Percentiles rank a stretch among this genome's conserved stretches.
phyloP scores from a whole-genome alignment of 92 coral and sea anemone genomes.

The Actinostola sp. region DNA sequence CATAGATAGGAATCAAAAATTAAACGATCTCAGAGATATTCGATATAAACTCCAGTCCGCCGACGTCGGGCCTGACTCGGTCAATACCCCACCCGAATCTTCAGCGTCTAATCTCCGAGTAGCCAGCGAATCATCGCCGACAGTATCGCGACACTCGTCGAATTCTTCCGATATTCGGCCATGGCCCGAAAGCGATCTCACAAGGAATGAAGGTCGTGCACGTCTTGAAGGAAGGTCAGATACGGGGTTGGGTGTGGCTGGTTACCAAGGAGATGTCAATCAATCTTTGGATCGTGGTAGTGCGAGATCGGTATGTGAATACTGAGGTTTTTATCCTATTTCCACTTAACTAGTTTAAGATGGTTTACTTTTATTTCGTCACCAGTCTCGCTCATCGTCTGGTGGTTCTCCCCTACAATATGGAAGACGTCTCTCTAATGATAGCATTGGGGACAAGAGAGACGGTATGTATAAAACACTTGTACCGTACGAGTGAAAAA shows the following conservation, averaged over 20 bases:
- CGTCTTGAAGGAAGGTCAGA: conserved; percentile 31
- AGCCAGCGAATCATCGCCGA: conserved; percentile 24
- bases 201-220: conserved; percentile 6
- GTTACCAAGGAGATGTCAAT: conserved; percentile 39
- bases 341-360: no score
- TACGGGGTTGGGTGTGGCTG: not conserved
- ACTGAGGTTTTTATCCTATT: no score
- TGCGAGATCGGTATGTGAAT: conserved; percentile 27
- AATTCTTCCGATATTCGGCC: conserved; percentile 29
- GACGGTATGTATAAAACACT: no score
- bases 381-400: conserved; percentile 13
- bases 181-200: conserved; percentile 29
- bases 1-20: conserved; percentile 15
- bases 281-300: conserved; percentile 14
- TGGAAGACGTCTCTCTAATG: not conserved
- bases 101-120: conserved; percentile 16
- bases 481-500: no score
- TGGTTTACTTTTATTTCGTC: not conserved
- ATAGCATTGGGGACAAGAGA: not conserved
- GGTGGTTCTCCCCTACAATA: conserved; percentile 12
- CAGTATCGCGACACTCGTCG: conserved; percentile 31
- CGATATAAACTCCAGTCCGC: conserved; percentile 4
- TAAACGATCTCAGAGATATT: conserved; percentile 10
- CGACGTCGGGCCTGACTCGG: not conserved
- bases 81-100: conserved; percentile 15